A percentile compares a stretch with the other conserved stretches of the same genome.
These are phyloP conservation scores for Furnarius figulus DNA, from an alignment of 2,113 vertebrate genomes.

Conservation along the genomic window DNA sequence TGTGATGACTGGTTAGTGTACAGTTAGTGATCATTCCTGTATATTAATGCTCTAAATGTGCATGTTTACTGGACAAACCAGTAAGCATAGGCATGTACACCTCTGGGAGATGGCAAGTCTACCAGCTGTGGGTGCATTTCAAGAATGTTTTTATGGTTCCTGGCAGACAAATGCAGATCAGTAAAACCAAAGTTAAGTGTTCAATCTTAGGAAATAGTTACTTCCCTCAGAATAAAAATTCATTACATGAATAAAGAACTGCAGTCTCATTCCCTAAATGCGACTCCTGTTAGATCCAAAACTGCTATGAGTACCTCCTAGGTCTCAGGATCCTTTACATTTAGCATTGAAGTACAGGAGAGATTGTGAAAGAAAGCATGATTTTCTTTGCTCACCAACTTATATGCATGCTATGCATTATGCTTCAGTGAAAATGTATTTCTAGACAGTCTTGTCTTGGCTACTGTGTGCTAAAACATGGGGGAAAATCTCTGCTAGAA, in stretches of 20 bases:
- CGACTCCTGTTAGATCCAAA: not conserved
- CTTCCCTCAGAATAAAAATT: not conserved
- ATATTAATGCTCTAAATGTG: not conserved
- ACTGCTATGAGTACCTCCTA: not conserved
- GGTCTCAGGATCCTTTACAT: not conserved
- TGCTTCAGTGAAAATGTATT: too few species aligned
- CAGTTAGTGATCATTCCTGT: not conserved
- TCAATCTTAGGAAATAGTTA: not conserved
- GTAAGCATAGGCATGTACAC: not conserved
- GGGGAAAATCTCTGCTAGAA: too few species aligned
- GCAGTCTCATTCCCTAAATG: not conserved
- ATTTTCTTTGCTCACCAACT: not conserved
- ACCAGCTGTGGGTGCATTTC: not conserved
- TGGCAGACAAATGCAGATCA: not conserved
- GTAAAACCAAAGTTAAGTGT: not conserved
- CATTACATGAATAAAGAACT: not conserved
- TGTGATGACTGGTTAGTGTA: not conserved
- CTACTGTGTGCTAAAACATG: too few species aligned
- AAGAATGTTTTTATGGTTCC: not conserved
- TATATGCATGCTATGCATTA: too few species aligned
- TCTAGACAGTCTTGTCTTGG: too few species aligned
- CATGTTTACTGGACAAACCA: not conserved
- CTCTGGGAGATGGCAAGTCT: not conserved
- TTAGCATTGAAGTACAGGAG: not conserved
- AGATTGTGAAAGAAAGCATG: not conserved